Evolutionary conservation across 2,797 vertebrate species (phyloP), one percentile per base, ranked within the genome.

Genomic region (Cyclopterus lumpus): DNA sequence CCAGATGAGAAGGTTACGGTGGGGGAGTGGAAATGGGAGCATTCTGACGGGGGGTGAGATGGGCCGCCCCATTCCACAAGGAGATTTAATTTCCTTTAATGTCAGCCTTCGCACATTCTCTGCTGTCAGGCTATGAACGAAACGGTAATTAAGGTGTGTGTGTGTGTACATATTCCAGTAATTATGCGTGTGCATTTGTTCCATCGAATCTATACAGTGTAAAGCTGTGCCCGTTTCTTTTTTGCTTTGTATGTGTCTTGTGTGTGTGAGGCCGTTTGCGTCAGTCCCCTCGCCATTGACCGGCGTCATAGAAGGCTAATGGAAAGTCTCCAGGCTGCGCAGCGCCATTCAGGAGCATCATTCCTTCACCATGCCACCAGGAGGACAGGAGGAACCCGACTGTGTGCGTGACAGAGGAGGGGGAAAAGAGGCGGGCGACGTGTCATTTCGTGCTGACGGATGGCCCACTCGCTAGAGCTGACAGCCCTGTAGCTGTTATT

Each of bases 41-140:
- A 59, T 90, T 86, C 81, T 89, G 90, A 93, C 82, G 72, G 84
- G 83, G 90, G 90, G 90, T 88, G 90, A 92, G 87, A 88, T 64
- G 83, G 89, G 89, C 82, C 53, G 90, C 81, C 79, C 86, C 88
- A 68, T 88, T 91, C 89, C 85, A 70, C 72, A 5, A 86, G 88
- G 87, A 92, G 90, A 92, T 92, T 93, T 92, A 80, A 92, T 93
- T 92, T 93, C 86, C 87, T 89, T 89, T 92, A 93, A 93, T 92
- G 92, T 91, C 91, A 90, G 83, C 84, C 82, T 73, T 71, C 58
- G 77, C 89, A 78, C 86, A 73, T 71, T 67, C 84, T 82, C 75
- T 3, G 81, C 90, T 89, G 91, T 93, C 90, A 82, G 81, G 74
- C 86, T 73, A 63, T 83, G 86, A 91, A 90, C 86, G 86, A 80